Percentiles rank a stretch among this genome's conserved stretches.
Evolutionary conservation across 92 coral and sea anemone genomes (phyloP).

Genomic region (Montipora capitata): DNA sequence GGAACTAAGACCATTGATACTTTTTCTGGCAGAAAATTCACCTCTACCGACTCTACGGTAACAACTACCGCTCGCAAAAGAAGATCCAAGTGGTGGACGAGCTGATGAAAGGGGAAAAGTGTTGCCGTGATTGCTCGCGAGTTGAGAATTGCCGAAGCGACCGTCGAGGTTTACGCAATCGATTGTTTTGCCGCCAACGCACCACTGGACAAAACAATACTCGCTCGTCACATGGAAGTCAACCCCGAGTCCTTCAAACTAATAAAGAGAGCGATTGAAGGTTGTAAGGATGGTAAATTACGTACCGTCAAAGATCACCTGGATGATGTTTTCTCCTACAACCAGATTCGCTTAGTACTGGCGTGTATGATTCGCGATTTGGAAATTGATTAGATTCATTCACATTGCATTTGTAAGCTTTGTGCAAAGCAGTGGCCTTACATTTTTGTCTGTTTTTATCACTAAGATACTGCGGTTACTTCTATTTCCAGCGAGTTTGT

Average conservation of each 20-base stretch:
- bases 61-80: constrained; percentile 3
- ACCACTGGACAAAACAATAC: constrained; percentile 33
- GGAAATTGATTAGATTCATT: background rate
- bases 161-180: constrained; percentile 17
- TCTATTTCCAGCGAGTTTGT: constrained; percentile 13
- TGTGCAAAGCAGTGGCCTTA: constrained; percentile 20
- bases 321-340: constrained; percentile 12
- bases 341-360: constrained; percentile 16
- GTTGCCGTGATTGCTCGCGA: constrained; percentile 27
- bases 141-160: constrained; percentile 29
- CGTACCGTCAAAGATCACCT: constrained; percentile 15
- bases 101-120: constrained; percentile 10
- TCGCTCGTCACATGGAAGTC: constrained; percentile 7
- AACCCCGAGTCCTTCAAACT: constrained; percentile 22
- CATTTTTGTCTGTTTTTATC: constrained; percentile 20
- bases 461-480: constrained; percentile 2
- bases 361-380: constrained; percentile 6
- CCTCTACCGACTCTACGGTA: constrained; percentile 29
- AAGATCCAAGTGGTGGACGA: constrained; percentile 11
- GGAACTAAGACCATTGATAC: constrained; percentile 1
- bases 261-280: constrained; percentile 14
- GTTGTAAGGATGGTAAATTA: background rate
- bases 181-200: constrained; percentile 23
- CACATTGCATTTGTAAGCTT: constrained; percentile 8
- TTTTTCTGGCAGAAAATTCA: constrained; percentile 31